Percentiles rank a stretch among this genome's conserved stretches.
Conservation (phyloP, 2,113 vertebrate genomes). For the Monopterus albus region DNA sequence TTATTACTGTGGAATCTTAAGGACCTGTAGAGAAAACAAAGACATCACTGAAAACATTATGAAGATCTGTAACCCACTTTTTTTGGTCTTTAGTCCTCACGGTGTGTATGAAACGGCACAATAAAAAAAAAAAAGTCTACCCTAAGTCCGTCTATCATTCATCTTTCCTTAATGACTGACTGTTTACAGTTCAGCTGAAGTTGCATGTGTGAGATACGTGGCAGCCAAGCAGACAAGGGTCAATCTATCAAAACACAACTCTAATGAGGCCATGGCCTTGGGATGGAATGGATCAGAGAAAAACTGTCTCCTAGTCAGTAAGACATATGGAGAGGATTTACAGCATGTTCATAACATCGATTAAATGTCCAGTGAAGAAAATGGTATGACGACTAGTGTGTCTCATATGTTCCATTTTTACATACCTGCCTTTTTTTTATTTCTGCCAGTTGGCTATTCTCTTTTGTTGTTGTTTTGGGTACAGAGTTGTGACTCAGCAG, state of each 20-base stretch:
- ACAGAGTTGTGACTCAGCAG: neutral
- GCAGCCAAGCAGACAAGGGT: neutral
- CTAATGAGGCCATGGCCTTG: neutral
- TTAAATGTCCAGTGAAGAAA: neutral
- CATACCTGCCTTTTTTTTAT: neutral
- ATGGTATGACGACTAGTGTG: neutral
- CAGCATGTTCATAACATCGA: neutral
- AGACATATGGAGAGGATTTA: neutral
- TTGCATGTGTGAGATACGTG: neutral
- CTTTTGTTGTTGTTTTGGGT: neutral
- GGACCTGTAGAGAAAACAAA: neutral
- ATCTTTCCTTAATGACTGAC: neutral
- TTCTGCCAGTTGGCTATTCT: neutral
- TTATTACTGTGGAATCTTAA: neutral
- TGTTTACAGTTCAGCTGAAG: neutral
- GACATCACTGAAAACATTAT: neutral
- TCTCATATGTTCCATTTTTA: neutral
- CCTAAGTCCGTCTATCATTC: neutral
- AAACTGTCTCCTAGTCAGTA: neutral
- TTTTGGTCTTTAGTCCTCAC: no score
- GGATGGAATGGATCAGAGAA: neutral
- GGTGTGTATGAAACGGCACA: no score
- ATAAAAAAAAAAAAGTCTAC: neutral
- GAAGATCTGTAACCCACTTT: neutral
- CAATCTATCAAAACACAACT: neutral